A percentile compares a stretch with the other conserved stretches of the same genome.
Evolutionary conservation across 2,797 vertebrate species (phyloP).

Genomic region (Sandelia bainsii): DNA sequence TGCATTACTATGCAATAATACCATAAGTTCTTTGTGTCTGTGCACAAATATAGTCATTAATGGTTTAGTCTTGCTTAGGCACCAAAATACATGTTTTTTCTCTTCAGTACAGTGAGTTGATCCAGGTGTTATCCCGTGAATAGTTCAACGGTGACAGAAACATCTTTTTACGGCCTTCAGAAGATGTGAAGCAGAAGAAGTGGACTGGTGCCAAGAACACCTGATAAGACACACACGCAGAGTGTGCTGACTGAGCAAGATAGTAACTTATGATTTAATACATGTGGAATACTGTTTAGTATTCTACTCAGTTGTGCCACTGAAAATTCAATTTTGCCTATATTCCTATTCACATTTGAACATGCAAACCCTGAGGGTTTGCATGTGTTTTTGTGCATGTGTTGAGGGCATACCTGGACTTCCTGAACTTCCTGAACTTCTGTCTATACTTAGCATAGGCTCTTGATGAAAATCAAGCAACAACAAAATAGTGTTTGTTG

Average conservation of each 20-base stretch:
- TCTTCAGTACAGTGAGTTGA: background rate
- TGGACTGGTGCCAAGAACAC: constrained; percentile 1
- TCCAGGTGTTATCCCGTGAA: constrained; percentile 13
- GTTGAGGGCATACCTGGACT: constrained; percentile 1
- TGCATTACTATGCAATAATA: background rate
- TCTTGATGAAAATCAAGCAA: constrained; percentile 37
- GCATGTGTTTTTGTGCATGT: background rate
- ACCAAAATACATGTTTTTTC: background rate
- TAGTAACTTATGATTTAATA: background rate
- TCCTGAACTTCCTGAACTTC: constrained; percentile 1
- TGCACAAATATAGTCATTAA: too few species aligned
- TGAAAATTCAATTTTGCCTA: too few species aligned
- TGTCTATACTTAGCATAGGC: constrained; percentile 40
- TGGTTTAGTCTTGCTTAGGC: background rate
- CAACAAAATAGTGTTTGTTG: constrained; percentile 59
- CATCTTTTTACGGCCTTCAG: constrained; percentile 29
- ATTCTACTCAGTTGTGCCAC: too few species aligned
- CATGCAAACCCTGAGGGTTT: background rate
- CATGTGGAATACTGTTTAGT: too few species aligned
- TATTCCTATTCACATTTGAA: background rate
- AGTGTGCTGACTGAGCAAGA: too few species aligned
- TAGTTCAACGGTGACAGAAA: background rate
- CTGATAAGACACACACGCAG: constrained; percentile 4
- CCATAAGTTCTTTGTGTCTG: background rate
- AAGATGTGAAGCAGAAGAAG: constrained; percentile 18